Conservation (phyloP, 2,888 invertebrate genomes). For the Oxytorus armatus region DNA sequence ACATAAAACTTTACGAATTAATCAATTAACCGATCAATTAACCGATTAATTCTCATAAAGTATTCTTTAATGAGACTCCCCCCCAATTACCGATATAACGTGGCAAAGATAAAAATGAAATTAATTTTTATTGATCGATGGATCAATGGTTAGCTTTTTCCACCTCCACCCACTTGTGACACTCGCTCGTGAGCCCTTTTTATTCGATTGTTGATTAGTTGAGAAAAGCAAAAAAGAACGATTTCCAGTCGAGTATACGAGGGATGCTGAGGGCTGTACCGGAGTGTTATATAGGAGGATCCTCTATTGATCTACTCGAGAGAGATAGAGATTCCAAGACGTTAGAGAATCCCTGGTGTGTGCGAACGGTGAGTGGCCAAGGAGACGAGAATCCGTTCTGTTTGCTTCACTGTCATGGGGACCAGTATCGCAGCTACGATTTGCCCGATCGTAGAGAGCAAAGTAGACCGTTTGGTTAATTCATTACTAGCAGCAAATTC, state of each 20-base stretch:
- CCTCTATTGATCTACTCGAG: constrained; percentile 79
- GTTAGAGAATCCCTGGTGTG: constrained; percentile 66
- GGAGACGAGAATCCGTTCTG: constrained; percentile 25
- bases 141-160: not conserved
- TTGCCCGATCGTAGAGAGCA: no score
- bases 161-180: not conserved
- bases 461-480: no score
- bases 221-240: not conserved
- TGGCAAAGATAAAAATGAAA: no score
- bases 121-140: not conserved
- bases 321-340: constrained; percentile 70
- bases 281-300: constrained; percentile 70
- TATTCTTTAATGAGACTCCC: no score
- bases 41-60: no score
- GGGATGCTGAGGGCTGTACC: constrained; percentile 12
- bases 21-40: no score
- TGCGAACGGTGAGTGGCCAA: constrained; percentile 60
- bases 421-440: not conserved
- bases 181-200: not conserved
- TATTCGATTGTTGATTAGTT: not conserved
- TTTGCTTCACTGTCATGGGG: constrained; percentile 29
- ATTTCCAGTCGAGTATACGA: constrained; percentile 3
- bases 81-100: no score
- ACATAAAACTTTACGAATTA: no score
- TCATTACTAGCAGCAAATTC: no score